These are phyloP conservation scores for Melanotus villosus DNA, from an alignment of 2,888 invertebrate genomes.

Conservation along the genomic window DNA sequence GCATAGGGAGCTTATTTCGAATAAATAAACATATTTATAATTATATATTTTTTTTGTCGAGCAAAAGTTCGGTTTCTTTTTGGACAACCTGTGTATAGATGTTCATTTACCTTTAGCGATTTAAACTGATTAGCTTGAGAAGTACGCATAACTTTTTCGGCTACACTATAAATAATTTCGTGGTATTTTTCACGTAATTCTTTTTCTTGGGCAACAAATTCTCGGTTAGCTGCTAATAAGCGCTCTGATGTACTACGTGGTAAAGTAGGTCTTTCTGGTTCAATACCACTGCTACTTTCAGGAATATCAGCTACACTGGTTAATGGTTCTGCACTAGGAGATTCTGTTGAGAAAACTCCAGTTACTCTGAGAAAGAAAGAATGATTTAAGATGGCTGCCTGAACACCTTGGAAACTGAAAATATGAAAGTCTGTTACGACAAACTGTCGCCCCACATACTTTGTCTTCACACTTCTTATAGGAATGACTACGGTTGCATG, in stretches of 20 bases:
- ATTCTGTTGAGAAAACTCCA: slow-evolving; percentile 67
- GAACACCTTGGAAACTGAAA: slow-evolving; percentile 31
- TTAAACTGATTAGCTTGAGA: slow-evolving; percentile 89
- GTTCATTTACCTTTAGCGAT: slow-evolving; percentile 75
- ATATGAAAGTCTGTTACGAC: slow-evolving; percentile 28
- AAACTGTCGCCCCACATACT: not conserved
- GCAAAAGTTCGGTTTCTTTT: no score
- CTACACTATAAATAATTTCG: slow-evolving; percentile 80
- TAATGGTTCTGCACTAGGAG: slow-evolving; percentile 66
- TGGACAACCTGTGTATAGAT: no score
- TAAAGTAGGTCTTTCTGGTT: slow-evolving; percentile 70
- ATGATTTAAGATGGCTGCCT: slow-evolving; percentile 16
- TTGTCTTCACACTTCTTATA: not conserved
- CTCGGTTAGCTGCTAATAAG: slow-evolving; percentile 74
- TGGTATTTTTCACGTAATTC: slow-evolving; percentile 89
- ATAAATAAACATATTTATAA: no score
- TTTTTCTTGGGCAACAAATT: slow-evolving; percentile 80
- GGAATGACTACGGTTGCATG: no score
- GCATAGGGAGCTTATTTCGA: no score
- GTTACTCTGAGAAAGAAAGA: slow-evolving; percentile 58
- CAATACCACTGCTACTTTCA: slow-evolving; percentile 65
- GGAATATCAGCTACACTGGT: slow-evolving; percentile 65
- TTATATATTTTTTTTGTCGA: no score
- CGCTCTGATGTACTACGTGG: slow-evolving; percentile 78
- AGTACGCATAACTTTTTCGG: slow-evolving; percentile 85